These are phyloP conservation scores for Dermatemys mawii DNA, from an alignment of 2,113 vertebrate species.

Conservation along the genomic window DNA sequence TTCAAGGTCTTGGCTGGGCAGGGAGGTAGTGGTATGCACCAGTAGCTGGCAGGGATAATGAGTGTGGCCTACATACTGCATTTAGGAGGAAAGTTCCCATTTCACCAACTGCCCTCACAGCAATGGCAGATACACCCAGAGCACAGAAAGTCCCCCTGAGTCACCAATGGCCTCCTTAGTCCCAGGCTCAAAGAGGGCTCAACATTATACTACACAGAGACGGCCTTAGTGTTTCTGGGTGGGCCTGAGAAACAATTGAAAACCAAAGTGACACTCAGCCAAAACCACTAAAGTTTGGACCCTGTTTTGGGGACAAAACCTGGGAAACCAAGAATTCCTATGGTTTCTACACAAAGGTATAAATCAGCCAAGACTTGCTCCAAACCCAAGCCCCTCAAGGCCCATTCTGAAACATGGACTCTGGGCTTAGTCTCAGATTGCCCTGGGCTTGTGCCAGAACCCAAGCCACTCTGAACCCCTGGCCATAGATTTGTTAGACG, in stretches of 20 bases:
- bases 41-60: too few relatives aligned
- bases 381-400: background rate
- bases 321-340: background rate
- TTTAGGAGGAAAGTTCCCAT: background rate
- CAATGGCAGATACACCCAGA: background rate
- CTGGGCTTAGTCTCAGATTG: background rate
- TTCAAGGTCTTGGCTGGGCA: background rate
- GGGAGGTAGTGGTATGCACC: background rate
- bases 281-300: background rate
- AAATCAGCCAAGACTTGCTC: background rate
- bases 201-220: background rate
- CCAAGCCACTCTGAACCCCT: background rate
- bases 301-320: background rate
- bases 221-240: background rate
- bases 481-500: background rate
- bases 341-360: background rate
- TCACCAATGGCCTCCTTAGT: background rate
- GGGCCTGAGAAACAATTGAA: background rate
- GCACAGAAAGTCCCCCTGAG: background rate
- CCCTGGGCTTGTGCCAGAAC: background rate
- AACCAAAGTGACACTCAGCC: background rate
- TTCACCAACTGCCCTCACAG: rapidly evolving
- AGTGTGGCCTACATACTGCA: too few relatives aligned
- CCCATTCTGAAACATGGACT: background rate
- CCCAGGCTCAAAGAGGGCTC: too few relatives aligned